Conservation (phyloP, 1,140 invertebrate genomes). For the Bombus superbus region DNA sequence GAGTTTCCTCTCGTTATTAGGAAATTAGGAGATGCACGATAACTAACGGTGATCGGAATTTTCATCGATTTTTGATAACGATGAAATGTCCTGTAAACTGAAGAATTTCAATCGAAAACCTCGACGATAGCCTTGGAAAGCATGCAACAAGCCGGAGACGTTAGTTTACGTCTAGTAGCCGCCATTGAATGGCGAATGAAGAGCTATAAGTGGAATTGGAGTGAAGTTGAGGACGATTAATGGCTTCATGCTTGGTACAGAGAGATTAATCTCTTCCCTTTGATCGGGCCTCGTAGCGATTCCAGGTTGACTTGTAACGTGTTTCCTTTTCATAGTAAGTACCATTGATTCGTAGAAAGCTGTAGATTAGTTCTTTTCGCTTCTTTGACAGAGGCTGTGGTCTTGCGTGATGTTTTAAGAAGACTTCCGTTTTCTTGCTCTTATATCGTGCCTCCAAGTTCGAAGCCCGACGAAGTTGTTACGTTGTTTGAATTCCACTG, state of each 20-base stretch:
- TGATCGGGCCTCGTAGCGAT: background rate
- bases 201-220: background rate
- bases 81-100: too few species aligned
- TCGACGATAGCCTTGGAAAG: background rate
- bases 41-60: background rate
- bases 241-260: background rate
- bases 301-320: background rate
- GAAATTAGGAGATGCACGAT: slow-evolving; percentile 10
- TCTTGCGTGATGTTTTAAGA: background rate
- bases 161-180: background rate
- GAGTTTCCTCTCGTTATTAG: slow-evolving; percentile 26
- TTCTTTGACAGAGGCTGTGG: background rate
- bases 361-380: background rate
- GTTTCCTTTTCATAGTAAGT: background rate
- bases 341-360: background rate
- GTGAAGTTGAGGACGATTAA: background rate
- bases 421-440: background rate
- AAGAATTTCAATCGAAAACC: too few species aligned
- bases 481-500: slow-evolving; percentile 15
- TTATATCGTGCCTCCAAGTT: background rate
- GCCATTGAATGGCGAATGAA: background rate
- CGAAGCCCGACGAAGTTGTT: background rate
- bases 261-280: background rate
- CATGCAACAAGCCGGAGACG: background rate
- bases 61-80: background rate